A percentile compares a stretch with the other conserved stretches of the same genome.
Conservation (phyloP, 2,797 vertebrate species). For the Hemitrygon akajei region DNA sequence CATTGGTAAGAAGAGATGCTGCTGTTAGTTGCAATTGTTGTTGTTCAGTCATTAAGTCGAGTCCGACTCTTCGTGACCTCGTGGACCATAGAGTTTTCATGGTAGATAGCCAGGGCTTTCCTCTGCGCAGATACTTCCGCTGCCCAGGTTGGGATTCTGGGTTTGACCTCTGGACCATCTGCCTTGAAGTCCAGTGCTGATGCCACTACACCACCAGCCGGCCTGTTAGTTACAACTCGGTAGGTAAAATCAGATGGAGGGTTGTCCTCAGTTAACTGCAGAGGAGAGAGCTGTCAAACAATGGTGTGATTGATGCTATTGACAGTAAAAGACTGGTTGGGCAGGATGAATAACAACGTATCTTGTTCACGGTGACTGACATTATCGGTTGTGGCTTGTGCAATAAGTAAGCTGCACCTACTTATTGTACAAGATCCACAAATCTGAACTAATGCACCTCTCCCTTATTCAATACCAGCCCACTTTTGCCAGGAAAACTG, state of each 20-base stretch:
- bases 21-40: not conserved
- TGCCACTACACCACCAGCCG: too few species aligned
- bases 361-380: not conserved
- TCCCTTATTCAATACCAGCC: not conserved
- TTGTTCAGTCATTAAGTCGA: too few species aligned
- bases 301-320: not conserved
- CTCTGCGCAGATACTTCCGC: too few species aligned
- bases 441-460: not conserved
- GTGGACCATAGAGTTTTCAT: too few species aligned
- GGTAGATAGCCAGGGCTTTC: too few species aligned
- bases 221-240: not conserved
- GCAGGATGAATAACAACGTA: not conserved
- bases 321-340: too few species aligned
- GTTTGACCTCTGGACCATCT: too few species aligned
- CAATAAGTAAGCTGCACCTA: not conserved
- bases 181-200: too few species aligned
- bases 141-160: too few species aligned
- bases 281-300: not conserved
- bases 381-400: not conserved
- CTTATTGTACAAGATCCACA: not conserved
- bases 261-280: not conserved
- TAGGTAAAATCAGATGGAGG: not conserved
- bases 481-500: not conserved
- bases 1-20: not conserved
- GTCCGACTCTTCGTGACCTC: too few species aligned